A percentile compares a stretch with the other conserved stretches of the same genome.
phyloP scores from a whole-genome alignment of 92 coral and sea anemone genomes.

The Epizoanthus fatuus region DNA sequence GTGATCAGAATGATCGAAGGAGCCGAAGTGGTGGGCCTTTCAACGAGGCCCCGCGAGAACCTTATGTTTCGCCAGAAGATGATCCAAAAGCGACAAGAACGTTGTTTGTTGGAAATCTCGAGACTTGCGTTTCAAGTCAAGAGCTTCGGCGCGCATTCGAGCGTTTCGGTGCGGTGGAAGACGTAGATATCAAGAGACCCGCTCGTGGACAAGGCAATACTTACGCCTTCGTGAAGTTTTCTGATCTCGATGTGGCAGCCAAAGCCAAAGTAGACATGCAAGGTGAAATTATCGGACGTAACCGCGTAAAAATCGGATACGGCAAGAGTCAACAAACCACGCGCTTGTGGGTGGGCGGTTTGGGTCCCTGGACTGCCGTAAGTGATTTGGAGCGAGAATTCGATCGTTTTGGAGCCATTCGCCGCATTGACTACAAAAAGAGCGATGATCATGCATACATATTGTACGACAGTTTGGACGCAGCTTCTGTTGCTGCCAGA shows the following conservation, averaged over 20 bases:
- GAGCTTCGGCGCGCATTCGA: constrained; percentile 98
- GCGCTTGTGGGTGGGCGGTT: constrained; percentile 99
- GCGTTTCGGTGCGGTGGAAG: constrained; percentile 96
- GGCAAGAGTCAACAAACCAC: constrained; percentile 99
- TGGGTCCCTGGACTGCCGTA: constrained; percentile 98
- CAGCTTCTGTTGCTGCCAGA: constrained; percentile 99
- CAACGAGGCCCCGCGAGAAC: constrained; percentile 66
- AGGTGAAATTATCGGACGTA: constrained; percentile 94
- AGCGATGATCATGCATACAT: constrained; percentile 99
- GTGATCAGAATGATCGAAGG: constrained; percentile 76
- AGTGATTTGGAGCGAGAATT: constrained; percentile 97
- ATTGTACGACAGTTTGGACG: constrained; percentile 99
- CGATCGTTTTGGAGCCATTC: constrained; percentile 99
- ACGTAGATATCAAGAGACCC: constrained; percentile 99
- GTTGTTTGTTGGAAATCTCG: constrained; percentile 98
- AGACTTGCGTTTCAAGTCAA: constrained; percentile 95
- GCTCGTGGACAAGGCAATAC: constrained; percentile 99
- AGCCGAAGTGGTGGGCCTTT: constrained; percentile 71
- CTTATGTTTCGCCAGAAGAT: constrained; percentile 90
- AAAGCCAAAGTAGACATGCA: constrained; percentile 97
- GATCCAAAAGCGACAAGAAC: constrained; percentile 99
- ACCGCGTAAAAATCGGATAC: constrained; percentile 99
- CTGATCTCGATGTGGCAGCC: constrained; percentile 99
- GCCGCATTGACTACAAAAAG: constrained; percentile 96
- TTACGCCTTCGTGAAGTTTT: constrained; percentile 99